Evolutionary conservation across 2,113 vertebrate species (phyloP), one percentile per base, ranked within the genome.

Genomic region (Poeciliopsis retropinna): DNA sequence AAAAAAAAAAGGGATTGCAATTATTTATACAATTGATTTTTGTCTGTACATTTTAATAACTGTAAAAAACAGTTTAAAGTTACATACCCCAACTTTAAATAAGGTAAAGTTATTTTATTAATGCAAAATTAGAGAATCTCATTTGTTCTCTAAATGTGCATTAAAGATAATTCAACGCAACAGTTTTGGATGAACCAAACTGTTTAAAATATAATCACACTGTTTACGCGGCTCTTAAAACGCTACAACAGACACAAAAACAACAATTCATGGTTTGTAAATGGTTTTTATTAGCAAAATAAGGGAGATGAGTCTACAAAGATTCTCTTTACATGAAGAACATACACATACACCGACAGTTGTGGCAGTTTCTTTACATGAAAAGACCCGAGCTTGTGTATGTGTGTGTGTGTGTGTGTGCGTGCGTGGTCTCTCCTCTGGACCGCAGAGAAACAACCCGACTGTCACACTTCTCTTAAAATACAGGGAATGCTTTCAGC

Each of bases 281-380:
- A 92, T 91, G 85, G 17, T 89, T 94, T 95, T 95, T 95, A 95
- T 95, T 95, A 95, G 92, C 94, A 95, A 95, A 95, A 95, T 95
- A 94, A 94, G 91, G 88, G 90, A 93, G 91, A 93, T 93, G 92
- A 93, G 89, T 92, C 87, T 94, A 94, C 92, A 95, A 94, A 94
- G 90, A 85, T 90, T 88, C 92, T 93, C 91, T 81, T 32, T 91
- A 72, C 54, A 73, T 19, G 57, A 85, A 90, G 88, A 93, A 87
- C 81, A 65, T 31, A 88, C 80, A 92, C 83, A 87, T 87, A 92
- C 79, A 90, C 63, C 32, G 80, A 94, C 90, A 92, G 84, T 85
- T 89, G 92, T 90, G 91, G 93, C 91, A 92, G 90, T 92, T 92
- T 91, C 75, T 85, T 87, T 85, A 78, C 30, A 68, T 66, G 75